Evolutionary conservation across 2,113 vertebrate genomes (phyloP).

Genomic region (Heterotilapia buettikoferi): DNA sequence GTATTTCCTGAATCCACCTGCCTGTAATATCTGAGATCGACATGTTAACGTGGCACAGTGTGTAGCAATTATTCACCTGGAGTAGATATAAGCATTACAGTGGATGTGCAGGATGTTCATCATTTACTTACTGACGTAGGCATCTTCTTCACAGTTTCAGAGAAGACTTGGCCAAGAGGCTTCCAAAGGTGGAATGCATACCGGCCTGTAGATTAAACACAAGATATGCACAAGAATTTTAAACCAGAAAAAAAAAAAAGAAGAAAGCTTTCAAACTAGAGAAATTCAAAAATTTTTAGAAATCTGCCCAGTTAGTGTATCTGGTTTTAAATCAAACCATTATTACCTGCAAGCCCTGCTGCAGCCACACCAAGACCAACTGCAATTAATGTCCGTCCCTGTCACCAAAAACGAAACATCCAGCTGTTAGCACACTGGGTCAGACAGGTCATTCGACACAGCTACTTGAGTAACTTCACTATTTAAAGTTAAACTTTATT

Average conservation of each 20-base stretch:
- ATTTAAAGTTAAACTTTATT: not conserved
- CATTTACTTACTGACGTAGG: conserved; percentile 76
- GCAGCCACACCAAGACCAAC: conserved; percentile 88
- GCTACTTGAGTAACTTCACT: not conserved
- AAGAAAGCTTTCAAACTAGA: not conserved
- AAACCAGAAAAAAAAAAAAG: not conserved
- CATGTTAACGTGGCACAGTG: not conserved
- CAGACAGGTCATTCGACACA: not conserved
- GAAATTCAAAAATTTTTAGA: not conserved
- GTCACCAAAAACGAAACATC: not conserved
- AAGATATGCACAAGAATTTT: not conserved
- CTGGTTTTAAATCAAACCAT: not conserved
- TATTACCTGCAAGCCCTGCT: conserved; percentile 86
- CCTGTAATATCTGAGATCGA: not conserved
- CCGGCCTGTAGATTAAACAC: conserved; percentile 71
- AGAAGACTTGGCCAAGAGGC: conserved; percentile 82
- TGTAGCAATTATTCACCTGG: not conserved
- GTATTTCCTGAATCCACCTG: not conserved
- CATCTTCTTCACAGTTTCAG: conserved; percentile 80
- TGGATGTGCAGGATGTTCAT: not conserved
- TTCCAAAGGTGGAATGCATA: conserved; percentile 88
- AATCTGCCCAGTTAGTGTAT: not conserved
- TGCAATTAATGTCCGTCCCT: conserved; percentile 82
- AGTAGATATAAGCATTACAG: not conserved
- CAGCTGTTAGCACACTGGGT: not conserved